A percentile compares a stretch with the other conserved stretches of the same genome.
Conservation (phyloP, 2,797 vertebrate genomes). For the Triplophysa yarkandensis region DNA sequence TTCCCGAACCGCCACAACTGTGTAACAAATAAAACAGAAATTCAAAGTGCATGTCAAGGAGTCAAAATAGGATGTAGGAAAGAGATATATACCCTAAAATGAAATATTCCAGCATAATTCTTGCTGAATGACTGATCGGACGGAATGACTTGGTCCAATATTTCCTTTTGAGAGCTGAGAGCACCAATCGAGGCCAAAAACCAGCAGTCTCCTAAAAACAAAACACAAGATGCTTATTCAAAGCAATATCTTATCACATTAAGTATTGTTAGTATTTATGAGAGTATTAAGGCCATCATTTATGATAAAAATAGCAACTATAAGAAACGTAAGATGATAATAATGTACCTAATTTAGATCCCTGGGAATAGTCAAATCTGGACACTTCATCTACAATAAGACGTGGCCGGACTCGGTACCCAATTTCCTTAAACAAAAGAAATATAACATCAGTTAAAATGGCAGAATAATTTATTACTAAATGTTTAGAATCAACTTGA, state of each 20-base stretch:
- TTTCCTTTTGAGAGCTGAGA: conserved; percentile 65
- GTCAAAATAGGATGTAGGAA: neutral
- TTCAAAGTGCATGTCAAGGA: neutral
- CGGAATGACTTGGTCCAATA: conserved; percentile 64
- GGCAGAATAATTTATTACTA: no score
- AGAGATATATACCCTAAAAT: conserved; percentile 68
- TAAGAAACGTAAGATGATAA: no score
- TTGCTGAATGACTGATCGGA: conserved; percentile 62
- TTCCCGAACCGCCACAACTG: conserved; percentile 76
- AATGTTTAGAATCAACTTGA: no score
- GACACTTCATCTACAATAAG: conserved; percentile 68
- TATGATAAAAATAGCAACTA: neutral
- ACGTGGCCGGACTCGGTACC: conserved; percentile 48
- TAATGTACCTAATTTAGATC: conserved; percentile 62
- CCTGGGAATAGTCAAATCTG: conserved; percentile 75
- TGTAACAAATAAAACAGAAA: conserved; percentile 18
- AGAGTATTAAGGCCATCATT: neutral
- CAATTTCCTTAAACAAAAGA: conserved; percentile 59
- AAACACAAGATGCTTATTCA: neutral
- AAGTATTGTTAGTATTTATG: no score
- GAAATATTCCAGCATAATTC: conserved; percentile 73
- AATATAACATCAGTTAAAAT: neutral
- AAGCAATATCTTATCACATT: no score
- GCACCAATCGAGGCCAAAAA: conserved; percentile 74
- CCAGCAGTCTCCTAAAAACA: conserved; percentile 74